These are phyloP conservation scores for Castor canadensis DNA, from an alignment of 2,113 vertebrate species.

Conservation along the genomic window DNA sequence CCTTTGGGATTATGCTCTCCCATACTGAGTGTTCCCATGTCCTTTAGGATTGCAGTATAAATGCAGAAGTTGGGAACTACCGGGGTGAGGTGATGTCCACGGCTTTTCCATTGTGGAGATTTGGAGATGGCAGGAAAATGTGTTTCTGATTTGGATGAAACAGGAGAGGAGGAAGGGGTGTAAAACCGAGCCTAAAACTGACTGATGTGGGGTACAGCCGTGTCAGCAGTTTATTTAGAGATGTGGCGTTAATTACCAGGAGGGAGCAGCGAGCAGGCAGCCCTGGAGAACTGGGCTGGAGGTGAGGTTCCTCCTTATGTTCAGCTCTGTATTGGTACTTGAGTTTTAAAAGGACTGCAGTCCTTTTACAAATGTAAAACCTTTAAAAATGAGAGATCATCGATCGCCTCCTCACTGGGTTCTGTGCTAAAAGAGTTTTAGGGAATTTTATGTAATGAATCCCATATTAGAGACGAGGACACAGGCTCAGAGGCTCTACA, in stretches of 20 bases:
- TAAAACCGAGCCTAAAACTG: slow-evolving; percentile 18
- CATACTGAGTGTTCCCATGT: not conserved
- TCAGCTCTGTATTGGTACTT: not conserved
- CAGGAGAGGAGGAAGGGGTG: not conserved
- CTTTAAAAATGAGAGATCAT: not conserved
- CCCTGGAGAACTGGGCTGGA: not conserved
- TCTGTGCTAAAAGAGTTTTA: not conserved
- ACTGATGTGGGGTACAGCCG: not conserved
- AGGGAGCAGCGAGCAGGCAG: not conserved
- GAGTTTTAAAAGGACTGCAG: not conserved
- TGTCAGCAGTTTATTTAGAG: slow-evolving; percentile 26
- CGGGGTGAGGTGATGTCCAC: not conserved
- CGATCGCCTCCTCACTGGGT: not conserved
- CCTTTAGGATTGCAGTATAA: not conserved
- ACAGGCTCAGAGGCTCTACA: not conserved
- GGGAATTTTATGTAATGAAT: not conserved
- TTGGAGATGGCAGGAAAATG: slow-evolving; percentile 48
- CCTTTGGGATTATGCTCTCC: not conserved
- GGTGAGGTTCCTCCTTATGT: not conserved
- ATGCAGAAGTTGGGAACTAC: not conserved
- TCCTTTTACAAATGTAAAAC: not conserved
- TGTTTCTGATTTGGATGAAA: slow-evolving; percentile 73
- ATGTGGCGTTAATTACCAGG: not conserved
- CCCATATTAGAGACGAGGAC: not conserved
- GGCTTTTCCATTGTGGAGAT: slow-evolving; percentile 12